A percentile compares a stretch with the other conserved stretches of the same genome.
These are phyloP conservation scores for Galeruca laticollis DNA, from an alignment of 2,888 invertebrate species.

Conservation along the genomic window DNA sequence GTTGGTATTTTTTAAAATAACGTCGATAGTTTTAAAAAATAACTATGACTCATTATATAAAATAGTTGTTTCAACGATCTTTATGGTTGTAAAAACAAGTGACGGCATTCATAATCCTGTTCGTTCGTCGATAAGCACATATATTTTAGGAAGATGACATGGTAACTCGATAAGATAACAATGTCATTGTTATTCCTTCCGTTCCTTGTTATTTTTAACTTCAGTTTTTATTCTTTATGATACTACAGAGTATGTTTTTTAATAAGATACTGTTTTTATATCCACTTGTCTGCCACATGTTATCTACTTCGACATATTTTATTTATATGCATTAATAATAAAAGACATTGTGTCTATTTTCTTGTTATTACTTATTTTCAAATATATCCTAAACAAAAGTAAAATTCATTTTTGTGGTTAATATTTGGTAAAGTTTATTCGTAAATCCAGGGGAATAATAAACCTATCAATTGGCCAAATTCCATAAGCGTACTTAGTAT, in stretches of 20 bases:
- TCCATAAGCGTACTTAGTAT: no score
- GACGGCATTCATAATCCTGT: constrained; percentile 18
- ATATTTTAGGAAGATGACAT: constrained; percentile 38
- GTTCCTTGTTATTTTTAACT: constrained; percentile 34
- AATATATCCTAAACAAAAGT: no score
- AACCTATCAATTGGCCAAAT: no score
- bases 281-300: constrained; percentile 1
- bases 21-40: neutral
- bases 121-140: constrained; percentile 26
- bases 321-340: no score
- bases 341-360: no score
- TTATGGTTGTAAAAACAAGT: constrained; percentile 7
- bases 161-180: constrained; percentile 35
- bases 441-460: no score
- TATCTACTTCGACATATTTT: neutral
- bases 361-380: no score
- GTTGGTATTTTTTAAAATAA: neutral
- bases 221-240: constrained; percentile 14
- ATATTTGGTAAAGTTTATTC: no score
- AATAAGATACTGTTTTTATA: constrained; percentile 22
- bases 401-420: no score
- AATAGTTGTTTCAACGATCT: constrained; percentile 4
- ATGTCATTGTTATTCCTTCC: constrained; percentile 37
- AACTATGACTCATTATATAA: constrained; percentile 22
- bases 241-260: constrained; percentile 21